These are phyloP conservation scores for Fragum fragum DNA, from an alignment of 2,888 invertebrate genomes.

Conservation along the genomic window DNA sequence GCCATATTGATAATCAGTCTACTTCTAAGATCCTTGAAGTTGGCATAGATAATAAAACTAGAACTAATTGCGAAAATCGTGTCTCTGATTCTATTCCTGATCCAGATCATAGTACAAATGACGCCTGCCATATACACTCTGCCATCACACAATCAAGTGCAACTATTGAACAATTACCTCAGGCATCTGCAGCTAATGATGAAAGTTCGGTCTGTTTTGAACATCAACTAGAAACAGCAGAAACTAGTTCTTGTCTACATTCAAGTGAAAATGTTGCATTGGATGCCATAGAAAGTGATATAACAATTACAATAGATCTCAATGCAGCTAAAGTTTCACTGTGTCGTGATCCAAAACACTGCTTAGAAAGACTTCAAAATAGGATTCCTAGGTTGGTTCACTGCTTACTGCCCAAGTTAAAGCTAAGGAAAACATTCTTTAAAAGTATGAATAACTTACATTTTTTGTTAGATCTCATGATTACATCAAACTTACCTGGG, in stretches of 20 bases:
- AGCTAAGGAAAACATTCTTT: constrained; percentile 53
- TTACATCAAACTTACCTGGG: constrained; percentile 38
- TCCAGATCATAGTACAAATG: neutral
- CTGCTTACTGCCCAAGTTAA: constrained; percentile 56
- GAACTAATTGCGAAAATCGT: neutral
- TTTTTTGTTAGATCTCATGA: constrained; percentile 63
- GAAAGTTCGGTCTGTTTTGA: neutral
- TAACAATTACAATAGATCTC: constrained; percentile 63
- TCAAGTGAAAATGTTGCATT: constrained; percentile 9
- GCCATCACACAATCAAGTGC: neutral
- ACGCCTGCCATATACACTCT: neutral
- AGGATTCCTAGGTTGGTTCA: constrained; percentile 52
- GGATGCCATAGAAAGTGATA: constrained; percentile 23
- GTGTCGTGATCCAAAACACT: constrained; percentile 64
- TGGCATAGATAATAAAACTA: neutral
- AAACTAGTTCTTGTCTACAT: neutral
- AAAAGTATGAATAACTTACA: constrained; percentile 62
- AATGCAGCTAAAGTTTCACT: constrained; percentile 59
- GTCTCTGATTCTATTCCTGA: neutral
- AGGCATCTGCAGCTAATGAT: neutral
- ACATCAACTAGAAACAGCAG: neutral
- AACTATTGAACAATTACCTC: constrained; percentile 2
- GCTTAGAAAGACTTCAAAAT: constrained; percentile 55
- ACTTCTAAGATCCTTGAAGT: neutral
- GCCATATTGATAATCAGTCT: neutral